Percentiles rank a stretch among this genome's conserved stretches.
These are phyloP conservation scores for Diuraphis noxia DNA, from an alignment of 1,140 invertebrate genomes.

Conservation along the genomic window DNA sequence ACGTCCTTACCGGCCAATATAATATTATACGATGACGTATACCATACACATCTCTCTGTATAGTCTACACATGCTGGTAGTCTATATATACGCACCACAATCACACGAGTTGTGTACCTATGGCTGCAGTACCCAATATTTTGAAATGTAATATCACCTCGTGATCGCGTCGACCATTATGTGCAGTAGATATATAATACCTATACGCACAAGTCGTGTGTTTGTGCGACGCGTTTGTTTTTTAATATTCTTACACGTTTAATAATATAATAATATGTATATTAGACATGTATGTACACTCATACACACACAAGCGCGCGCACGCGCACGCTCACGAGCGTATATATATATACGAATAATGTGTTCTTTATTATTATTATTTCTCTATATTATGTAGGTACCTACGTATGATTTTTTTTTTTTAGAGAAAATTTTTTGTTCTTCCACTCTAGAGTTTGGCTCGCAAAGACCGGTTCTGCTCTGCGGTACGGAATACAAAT, in stretches of 20 bases:
- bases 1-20: neutral
- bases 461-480: constrained; percentile 41
- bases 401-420: neutral
- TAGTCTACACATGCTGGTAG: no score
- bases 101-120: neutral
- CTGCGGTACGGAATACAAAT: constrained; percentile 35
- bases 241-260: constrained; percentile 22
- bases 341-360: neutral
- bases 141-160: constrained; percentile 12
- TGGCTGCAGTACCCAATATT: constrained; percentile 3
- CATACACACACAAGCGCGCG: neutral
- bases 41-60: no score
- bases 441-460: constrained; percentile 2
- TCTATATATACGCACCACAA: neutral
- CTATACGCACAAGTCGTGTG: neutral
- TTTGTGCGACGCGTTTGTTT: neutral
- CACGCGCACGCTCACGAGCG: neutral
- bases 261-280: constrained; percentile 6
- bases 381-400: neutral
- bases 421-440: constrained; percentile 1
- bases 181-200: neutral
- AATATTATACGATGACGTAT: no score
- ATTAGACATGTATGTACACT: neutral
- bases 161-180: neutral
- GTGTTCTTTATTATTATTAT: constrained; percentile 2